phyloP scores from a whole-genome alignment of 2,113 vertebrate species.

The Chinchilla lanigera region DNA sequence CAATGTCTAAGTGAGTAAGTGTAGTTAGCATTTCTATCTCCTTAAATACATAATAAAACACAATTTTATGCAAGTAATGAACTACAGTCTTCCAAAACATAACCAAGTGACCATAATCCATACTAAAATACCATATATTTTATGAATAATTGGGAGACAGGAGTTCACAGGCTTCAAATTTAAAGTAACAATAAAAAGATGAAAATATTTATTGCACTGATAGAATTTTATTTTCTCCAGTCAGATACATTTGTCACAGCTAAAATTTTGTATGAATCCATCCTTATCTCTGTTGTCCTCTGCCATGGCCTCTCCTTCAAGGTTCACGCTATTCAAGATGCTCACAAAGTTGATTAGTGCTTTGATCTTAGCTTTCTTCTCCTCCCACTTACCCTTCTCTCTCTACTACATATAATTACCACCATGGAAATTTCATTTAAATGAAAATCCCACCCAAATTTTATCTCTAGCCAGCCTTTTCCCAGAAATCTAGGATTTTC shows the following conservation, averaged over 20 bases:
- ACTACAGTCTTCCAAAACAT: not conserved
- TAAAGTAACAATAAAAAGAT: not conserved
- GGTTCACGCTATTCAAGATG: not conserved
- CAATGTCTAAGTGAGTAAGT: not conserved
- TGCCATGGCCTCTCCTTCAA: rapidly evolving
- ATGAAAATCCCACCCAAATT: not conserved
- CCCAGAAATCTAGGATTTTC: not conserved
- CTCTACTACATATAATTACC: not conserved
- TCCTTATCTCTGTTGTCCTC: not conserved
- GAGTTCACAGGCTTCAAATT: not conserved
- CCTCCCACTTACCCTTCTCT: not conserved
- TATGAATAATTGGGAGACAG: not conserved
- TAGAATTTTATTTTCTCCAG: not conserved
- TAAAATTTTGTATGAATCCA: not conserved
- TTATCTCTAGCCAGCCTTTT: not conserved
- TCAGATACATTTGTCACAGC: too few species aligned
- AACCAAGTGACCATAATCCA: not conserved
- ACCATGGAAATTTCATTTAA: not conserved
- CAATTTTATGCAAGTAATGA: not conserved
- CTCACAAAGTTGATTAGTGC: not conserved
- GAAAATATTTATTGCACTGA: not conserved
- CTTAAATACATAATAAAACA: not conserved
- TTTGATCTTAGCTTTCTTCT: not conserved
- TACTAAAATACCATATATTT: not conserved
- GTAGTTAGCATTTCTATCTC: not conserved